These are phyloP conservation scores for Tetropium fuscum DNA, from an alignment of 2,888 invertebrate species.

Conservation along the genomic window DNA sequence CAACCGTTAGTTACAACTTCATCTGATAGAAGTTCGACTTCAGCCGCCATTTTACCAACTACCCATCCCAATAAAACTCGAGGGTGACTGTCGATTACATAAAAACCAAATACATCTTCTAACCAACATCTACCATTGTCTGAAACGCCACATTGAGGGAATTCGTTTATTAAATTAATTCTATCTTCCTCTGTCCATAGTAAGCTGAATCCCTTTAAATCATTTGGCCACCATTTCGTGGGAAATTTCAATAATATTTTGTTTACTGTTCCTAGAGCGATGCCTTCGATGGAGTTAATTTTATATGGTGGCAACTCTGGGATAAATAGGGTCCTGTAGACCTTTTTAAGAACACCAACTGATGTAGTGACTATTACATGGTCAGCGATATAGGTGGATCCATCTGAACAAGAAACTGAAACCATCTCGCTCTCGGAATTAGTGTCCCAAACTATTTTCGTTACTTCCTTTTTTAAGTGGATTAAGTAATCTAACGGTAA, in stretches of 20 bases:
- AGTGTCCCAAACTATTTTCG: constrained; percentile 54
- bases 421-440: constrained; percentile 54
- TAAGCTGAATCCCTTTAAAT: constrained; percentile 69
- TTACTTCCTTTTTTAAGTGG: constrained; percentile 59
- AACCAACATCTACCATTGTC: constrained; percentile 68
- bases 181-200: constrained; percentile 71
- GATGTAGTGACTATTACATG: constrained; percentile 78
- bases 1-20: constrained; percentile 69
- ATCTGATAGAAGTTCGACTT: constrained; percentile 73
- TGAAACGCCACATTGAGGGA: constrained; percentile 51
- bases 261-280: constrained; percentile 75
- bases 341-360: constrained; percentile 76
- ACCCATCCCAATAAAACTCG: constrained; percentile 78
- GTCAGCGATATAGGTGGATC: constrained; percentile 68
- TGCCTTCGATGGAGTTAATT: constrained; percentile 68
- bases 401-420: constrained; percentile 68
- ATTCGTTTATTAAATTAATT: constrained; percentile 52
- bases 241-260: constrained; percentile 77
- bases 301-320: constrained; percentile 71
- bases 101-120: constrained; percentile 76
- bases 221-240: constrained; percentile 73
- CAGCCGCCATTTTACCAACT: constrained; percentile 72
- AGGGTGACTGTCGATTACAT: constrained; percentile 73
- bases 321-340: constrained; percentile 68
- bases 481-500: constrained; percentile 58